Percentiles rank a stretch among this genome's conserved stretches.
Evolutionary conservation across 1,140 invertebrate species (phyloP).

Genomic region (Brachionus calyciflorus): DNA sequence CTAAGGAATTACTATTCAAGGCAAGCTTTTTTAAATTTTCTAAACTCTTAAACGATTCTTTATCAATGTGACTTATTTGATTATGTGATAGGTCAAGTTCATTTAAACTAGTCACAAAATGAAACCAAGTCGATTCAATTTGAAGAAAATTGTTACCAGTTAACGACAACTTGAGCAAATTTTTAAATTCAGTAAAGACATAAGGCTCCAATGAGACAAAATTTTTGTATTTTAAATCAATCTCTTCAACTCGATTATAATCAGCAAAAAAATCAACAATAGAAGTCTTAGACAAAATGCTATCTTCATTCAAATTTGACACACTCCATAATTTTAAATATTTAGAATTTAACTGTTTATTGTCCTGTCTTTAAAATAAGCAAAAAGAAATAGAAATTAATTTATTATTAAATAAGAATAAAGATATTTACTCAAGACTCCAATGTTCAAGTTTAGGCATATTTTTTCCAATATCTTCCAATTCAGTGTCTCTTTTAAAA

Average conservation of each 20-base stretch:
- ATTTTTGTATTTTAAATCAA: slow-evolving; percentile 24
- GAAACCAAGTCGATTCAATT: background rate
- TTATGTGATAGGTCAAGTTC: slow-evolving; percentile 31
- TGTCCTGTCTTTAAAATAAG: background rate
- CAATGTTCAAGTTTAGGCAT: slow-evolving; percentile 31
- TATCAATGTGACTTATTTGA: slow-evolving; percentile 25
- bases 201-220: background rate
- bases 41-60: background rate
- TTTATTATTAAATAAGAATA: background rate
- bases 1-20: slow-evolving; percentile 15
- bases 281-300: background rate
- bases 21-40: slow-evolving; percentile 17
- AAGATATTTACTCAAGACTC: background rate
- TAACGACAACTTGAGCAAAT: background rate
- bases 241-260: background rate
- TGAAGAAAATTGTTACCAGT: background rate
- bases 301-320: background rate
- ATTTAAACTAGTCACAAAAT: background rate
- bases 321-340: slow-evolving; percentile 14
- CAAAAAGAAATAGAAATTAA: background rate
- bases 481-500: background rate
- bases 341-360: background rate
- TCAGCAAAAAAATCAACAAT: background rate
- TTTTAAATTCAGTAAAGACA: slow-evolving; percentile 11
- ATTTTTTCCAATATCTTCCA: slow-evolving; percentile 28